Evolutionary conservation across 1,140 invertebrate species (phyloP).

Genomic region (Drepana arcuata): DNA sequence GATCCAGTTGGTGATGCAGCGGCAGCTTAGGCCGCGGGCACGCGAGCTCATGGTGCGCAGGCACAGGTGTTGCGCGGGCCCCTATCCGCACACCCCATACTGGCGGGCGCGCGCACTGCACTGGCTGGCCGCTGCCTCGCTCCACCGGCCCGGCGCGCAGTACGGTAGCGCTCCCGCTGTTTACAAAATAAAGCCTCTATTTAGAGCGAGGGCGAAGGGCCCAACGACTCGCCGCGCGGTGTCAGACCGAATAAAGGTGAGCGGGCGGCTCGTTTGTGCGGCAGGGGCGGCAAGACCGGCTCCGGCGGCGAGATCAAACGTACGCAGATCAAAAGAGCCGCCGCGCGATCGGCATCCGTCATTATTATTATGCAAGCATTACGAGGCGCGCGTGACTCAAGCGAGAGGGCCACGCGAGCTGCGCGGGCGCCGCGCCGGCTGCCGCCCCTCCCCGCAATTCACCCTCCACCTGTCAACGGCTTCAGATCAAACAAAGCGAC

Average conservation of each 20-base stretch:
- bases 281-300: slow-evolving; percentile 58
- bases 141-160: slow-evolving; percentile 25
- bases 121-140: slow-evolving; percentile 13
- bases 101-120: slow-evolving; percentile 24
- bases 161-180: slow-evolving; percentile 55
- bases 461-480: slow-evolving; percentile 39
- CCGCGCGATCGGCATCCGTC: slow-evolving; percentile 70
- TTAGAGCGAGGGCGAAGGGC: slow-evolving; percentile 62
- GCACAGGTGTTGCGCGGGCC: slow-evolving; percentile 1
- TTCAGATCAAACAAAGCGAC: slow-evolving; percentile 14
- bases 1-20: slow-evolving; percentile 28
- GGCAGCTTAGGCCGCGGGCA: slow-evolving; percentile 20
- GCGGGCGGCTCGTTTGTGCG: slow-evolving; percentile 57
- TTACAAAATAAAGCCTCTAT: slow-evolving; percentile 66
- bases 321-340: slow-evolving; percentile 65
- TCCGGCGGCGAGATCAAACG: slow-evolving; percentile 66
- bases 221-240: slow-evolving; percentile 44
- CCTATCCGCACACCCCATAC: slow-evolving; percentile 31
- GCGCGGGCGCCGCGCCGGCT: slow-evolving; percentile 41
- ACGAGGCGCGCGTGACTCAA: slow-evolving; percentile 66
- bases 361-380: slow-evolving; percentile 72
- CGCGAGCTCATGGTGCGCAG: slow-evolving; percentile 17
- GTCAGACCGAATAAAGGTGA: slow-evolving; percentile 61
- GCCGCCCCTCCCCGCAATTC: slow-evolving; percentile 21
- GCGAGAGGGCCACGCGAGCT: slow-evolving; percentile 64